Evolutionary conservation across 2,888 invertebrate species (phyloP).

Genomic region (Hypena proboscidalis): DNA sequence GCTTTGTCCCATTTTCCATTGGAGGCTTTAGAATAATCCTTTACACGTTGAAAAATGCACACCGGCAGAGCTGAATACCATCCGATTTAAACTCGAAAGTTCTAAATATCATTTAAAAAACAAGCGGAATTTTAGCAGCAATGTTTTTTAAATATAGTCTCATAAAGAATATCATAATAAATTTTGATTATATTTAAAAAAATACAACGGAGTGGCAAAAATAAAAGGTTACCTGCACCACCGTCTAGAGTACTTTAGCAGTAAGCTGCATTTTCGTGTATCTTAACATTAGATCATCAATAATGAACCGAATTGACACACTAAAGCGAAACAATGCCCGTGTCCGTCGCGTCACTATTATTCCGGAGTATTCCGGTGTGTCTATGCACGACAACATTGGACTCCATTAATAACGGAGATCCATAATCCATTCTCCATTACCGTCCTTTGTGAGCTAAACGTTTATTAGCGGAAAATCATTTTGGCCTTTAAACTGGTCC

Average conservation of each 20-base stretch:
- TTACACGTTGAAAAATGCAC: constrained; percentile 9
- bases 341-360: constrained; percentile 34
- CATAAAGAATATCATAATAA: too few species aligned
- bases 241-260: neutral
- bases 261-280: constrained; percentile 24
- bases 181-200: too few species aligned
- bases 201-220: too few species aligned
- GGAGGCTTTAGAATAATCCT: constrained; percentile 14
- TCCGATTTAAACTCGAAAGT: too few species aligned
- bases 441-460: constrained; percentile 61
- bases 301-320: constrained; percentile 28
- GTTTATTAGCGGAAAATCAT: constrained; percentile 63
- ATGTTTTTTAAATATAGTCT: too few species aligned
- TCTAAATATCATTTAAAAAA: too few species aligned
- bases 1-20: constrained; percentile 20
- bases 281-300: constrained; percentile 36
- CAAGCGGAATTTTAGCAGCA: too few species aligned
- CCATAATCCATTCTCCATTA: constrained; percentile 58
- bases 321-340: constrained; percentile 35
- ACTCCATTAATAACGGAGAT: constrained; percentile 52
- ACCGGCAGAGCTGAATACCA: too few species aligned
- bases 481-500: constrained; percentile 51
- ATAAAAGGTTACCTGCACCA: too few species aligned
- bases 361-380: constrained; percentile 36
- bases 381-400: constrained; percentile 41